These are phyloP conservation scores for Corydoras maculifer DNA, from an alignment of 2,113 vertebrate species.

Conservation along the genomic window DNA sequence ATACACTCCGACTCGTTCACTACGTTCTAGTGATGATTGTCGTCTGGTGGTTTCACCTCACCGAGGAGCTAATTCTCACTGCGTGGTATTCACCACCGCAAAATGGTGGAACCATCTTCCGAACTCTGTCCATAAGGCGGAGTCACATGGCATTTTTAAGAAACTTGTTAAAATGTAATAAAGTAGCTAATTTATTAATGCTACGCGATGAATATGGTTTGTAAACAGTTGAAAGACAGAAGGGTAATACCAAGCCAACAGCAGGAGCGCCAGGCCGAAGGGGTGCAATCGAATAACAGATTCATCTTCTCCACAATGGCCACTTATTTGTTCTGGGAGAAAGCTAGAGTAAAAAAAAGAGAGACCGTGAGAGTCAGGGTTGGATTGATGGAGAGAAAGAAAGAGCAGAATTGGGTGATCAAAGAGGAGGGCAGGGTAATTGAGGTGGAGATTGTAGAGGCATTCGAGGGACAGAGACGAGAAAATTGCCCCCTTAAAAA, in stretches of 20 bases:
- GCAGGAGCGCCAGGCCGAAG: constrained; percentile 25
- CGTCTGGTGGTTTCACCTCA: too few relatives aligned
- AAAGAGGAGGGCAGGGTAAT: constrained; percentile 1
- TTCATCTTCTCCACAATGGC: constrained; percentile 24
- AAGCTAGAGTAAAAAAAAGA: constrained; percentile 6
- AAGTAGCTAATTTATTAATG: constrained; percentile 33
- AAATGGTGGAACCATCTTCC: too few relatives aligned
- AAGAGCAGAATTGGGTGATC: neutral
- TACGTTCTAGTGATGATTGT: too few relatives aligned
- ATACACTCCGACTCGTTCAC: too few relatives aligned
- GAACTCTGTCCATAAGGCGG: too few relatives aligned
- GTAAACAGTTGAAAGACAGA: constrained; percentile 20
- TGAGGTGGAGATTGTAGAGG: neutral
- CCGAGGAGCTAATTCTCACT: too few relatives aligned
- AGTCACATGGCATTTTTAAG: too few relatives aligned
- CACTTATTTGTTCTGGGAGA: constrained; percentile 30
- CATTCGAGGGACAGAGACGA: neutral
- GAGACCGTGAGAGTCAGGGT: neutral
- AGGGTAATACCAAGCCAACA: constrained; percentile 24
- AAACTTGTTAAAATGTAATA: too few relatives aligned
- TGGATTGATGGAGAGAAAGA: neutral
- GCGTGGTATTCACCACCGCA: too few relatives aligned
- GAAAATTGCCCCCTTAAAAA: neutral
- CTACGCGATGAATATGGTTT: constrained; percentile 24
- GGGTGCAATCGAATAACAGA: constrained; percentile 29